Evolutionary conservation across 2,888 invertebrate species (phyloP).

Genomic region (Ormyrus labotus): DNA sequence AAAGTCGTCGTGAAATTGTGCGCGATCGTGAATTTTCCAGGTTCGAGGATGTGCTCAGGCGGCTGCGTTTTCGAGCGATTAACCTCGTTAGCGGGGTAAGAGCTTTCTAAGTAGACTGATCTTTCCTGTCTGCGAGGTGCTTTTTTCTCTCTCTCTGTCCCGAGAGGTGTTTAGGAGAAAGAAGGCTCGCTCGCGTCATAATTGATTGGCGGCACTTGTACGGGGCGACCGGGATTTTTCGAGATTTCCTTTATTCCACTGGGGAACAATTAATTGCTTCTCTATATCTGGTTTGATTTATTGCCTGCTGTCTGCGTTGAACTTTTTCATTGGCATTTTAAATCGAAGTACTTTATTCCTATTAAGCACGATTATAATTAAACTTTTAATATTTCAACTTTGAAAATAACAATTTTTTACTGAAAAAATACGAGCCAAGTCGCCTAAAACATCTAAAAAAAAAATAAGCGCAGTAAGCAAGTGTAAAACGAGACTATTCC

Average conservation of each 20-base stretch:
- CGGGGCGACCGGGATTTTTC: no score
- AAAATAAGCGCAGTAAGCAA: no score
- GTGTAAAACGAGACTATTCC: no score
- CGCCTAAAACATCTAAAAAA: no score
- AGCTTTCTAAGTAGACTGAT: conserved; percentile 40
- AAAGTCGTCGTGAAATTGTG: conserved; percentile 48
- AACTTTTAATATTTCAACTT: no score
- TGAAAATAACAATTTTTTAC: no score
- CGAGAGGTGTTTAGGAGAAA: background rate
- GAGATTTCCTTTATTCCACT: no score
- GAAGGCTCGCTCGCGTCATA: conserved; percentile 18
- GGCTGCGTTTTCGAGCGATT: conserved; percentile 39
- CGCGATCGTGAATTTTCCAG: conserved; percentile 23
- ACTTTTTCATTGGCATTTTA: background rate
- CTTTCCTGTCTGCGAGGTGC: background rate
- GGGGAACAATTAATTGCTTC: no score
- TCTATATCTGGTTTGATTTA: background rate
- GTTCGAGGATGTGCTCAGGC: conserved; percentile 15
- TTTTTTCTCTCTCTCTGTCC: background rate
- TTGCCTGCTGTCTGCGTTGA: background rate
- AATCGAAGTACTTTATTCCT: background rate
- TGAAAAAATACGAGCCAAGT: no score
- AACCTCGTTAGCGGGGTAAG: conserved; percentile 46
- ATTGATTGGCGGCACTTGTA: conserved; percentile 9
- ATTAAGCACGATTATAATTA: no score